Evolutionary conservation across 1,140 invertebrate species (phyloP).

Genomic region (Cataglyphis hispanica): DNA sequence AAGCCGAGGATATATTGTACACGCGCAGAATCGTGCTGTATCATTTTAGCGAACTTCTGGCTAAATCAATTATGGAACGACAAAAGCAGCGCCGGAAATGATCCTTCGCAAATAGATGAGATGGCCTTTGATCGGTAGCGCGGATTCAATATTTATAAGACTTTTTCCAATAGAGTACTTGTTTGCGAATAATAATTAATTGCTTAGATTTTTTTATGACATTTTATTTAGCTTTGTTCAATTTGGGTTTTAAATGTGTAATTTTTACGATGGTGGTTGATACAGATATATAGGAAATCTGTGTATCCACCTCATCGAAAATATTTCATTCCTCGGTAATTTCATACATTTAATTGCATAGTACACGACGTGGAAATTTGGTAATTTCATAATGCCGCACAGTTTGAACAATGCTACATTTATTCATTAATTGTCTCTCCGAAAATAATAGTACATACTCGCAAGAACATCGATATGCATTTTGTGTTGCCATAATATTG

Average conservation of each 20-base stretch:
- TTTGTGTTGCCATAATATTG: slow-evolving; percentile 19
- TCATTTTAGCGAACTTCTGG: slow-evolving; percentile 45
- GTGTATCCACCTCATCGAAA: too few species aligned
- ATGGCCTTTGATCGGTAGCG: neutral
- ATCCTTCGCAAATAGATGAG: neutral
- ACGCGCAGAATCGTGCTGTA: neutral
- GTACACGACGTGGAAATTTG: neutral
- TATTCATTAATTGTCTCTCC: neutral
- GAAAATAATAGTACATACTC: neutral
- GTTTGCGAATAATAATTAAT: neutral
- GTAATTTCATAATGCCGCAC: neutral
- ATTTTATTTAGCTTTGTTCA: slow-evolving; percentile 7
- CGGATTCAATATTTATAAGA: neutral
- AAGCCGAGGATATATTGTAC: slow-evolving; percentile 28
- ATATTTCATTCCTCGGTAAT: neutral
- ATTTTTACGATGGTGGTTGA: neutral
- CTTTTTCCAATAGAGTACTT: neutral
- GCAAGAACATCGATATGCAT: neutral
- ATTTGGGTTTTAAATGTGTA: neutral
- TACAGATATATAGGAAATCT: too few species aligned
- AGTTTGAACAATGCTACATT: neutral
- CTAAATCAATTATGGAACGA: slow-evolving; percentile 41
- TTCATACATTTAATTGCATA: neutral
- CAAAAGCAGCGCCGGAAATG: slow-evolving; percentile 7
- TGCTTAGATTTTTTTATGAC: neutral